These are phyloP conservation scores for Electrophaes corylata DNA, from an alignment of 2,888 invertebrate genomes.

Conservation along the genomic window DNA sequence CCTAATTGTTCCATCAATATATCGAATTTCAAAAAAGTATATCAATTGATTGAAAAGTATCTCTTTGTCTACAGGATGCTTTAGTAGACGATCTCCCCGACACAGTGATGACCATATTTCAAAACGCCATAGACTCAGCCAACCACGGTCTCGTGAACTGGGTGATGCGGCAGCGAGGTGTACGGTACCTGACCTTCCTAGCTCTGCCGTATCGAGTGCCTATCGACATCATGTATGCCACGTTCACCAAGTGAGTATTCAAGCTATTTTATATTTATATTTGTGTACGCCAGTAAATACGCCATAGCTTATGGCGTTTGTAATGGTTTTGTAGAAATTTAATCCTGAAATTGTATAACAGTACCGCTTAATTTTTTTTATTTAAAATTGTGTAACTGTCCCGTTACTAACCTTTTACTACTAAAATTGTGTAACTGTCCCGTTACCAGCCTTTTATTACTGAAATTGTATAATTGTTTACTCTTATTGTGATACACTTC, in stretches of 20 bases:
- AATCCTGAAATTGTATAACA: too few species aligned
- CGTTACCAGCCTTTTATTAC: too few species aligned
- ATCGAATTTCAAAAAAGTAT: neutral
- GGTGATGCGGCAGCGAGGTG: constrained; percentile 93
- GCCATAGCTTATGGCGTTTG: too few species aligned
- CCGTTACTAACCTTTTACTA: too few species aligned
- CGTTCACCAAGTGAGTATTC: constrained; percentile 92
- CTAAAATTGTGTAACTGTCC: too few species aligned
- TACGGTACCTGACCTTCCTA: constrained; percentile 91
- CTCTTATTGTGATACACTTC: too few species aligned
- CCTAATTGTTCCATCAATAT: too few species aligned
- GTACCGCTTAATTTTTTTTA: too few species aligned
- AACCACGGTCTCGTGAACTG: constrained; percentile 96
- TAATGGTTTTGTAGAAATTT: too few species aligned
- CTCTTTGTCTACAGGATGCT: constrained; percentile 87
- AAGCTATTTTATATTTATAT: neutral
- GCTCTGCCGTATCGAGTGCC: constrained; percentile 95
- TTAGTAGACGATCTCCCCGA: constrained; percentile 95
- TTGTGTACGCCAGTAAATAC: neutral
- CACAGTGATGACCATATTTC: constrained; percentile 94
- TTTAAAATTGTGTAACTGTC: too few species aligned
- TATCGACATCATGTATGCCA: constrained; percentile 93
- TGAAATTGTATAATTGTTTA: too few species aligned
- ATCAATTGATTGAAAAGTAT: neutral
- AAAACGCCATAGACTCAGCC: constrained; percentile 96